phyloP scores from a whole-genome alignment of 2,797 vertebrate genomes.

The Odontamblyopus lacepedii region DNA sequence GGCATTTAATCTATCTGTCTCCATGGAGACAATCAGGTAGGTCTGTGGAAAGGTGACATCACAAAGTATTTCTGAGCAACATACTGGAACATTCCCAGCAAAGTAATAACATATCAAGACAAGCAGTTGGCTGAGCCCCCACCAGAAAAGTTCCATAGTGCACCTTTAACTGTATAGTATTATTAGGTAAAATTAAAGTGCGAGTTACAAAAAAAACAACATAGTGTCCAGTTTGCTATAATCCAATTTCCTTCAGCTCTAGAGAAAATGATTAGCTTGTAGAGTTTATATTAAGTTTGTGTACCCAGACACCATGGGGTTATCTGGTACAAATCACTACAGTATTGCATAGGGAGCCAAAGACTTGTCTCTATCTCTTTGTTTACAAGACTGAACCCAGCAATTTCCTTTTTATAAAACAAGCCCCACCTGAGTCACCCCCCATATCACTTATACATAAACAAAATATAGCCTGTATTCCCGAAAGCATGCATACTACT shows the following conservation, averaged over 20 bases:
- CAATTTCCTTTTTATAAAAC: slow-evolving; percentile 60
- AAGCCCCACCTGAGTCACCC: slow-evolving; percentile 40
- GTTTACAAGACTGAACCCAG: slow-evolving; percentile 41
- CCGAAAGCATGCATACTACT: slow-evolving; percentile 35
- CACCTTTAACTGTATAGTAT: not conserved
- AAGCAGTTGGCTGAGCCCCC: not conserved
- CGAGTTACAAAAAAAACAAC: not conserved
- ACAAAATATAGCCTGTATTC: slow-evolving; percentile 39
- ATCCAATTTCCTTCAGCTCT: slow-evolving; percentile 2
- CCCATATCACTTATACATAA: slow-evolving; percentile 27
- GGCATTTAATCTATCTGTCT: not conserved
- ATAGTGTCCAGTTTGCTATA: not conserved
- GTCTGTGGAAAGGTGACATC: too few species aligned
- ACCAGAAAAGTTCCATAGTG: not conserved
- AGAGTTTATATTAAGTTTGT: slow-evolving; percentile 19
- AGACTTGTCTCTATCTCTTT: slow-evolving; percentile 28
- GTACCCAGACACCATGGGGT: slow-evolving; percentile 24
- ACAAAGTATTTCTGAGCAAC: too few species aligned
- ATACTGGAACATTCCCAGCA: not conserved
- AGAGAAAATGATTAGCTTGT: slow-evolving; percentile 16
- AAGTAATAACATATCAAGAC: not conserved
- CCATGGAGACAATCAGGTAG: not conserved
- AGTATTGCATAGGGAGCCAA: slow-evolving; percentile 23
- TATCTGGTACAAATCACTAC: slow-evolving; percentile 38
- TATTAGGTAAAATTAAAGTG: not conserved